Base-by-base conservation (phyloP, 1,140 invertebrate species). In the Drosophila pallidifrons region DNA sequence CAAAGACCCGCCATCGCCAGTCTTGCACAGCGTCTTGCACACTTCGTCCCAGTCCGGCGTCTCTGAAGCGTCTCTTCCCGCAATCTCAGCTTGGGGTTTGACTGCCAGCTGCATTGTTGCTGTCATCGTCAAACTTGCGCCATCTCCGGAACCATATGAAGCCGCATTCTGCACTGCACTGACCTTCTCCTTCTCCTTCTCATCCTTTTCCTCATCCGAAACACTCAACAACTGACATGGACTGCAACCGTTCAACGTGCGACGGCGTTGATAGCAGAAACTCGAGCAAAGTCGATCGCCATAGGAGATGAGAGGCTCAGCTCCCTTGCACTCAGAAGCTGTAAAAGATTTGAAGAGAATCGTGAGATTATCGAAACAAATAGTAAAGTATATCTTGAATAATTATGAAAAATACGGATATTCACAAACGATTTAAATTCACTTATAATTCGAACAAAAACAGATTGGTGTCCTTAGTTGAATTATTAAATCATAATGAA, bases 1-100 rank as follows among this genome's bases (percentile, higher is more conserved):
- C 79, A 94, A 94, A 68, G 91, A 91, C 63, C 94, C 94, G 60
- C 94, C 94, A 75, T 93, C 92, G 38, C 93, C 93, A 76, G 91
- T 92, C 67, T 91, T 83, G 86, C 94, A 94, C 73, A 93, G 87
- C 20, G 79, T 32, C 65, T 76, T 81, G 81, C 94, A 94, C 92
- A 94, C 92, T 70, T 81, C 67, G 49, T 93, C 82, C 93, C 93
- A 94, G 74, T 92, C 79, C 52, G 92, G 92, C 25, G 71, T 55
- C 28, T 66, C 63, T 28, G 43, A 8, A 11, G 47, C 41, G 8
- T 25, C 20, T 25, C 35, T 38, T 59, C 38, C 54, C 16, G 13
- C 54, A 1, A 13, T 35, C 54, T 25, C 54, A 20, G 13, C 7
- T 69, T 7, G 47, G 57, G 4, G 43, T 15, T 0, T 60, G 68